Base-by-base conservation (phyloP, 2,888 invertebrate species). In the Chydorus sphaericus region DNA sequence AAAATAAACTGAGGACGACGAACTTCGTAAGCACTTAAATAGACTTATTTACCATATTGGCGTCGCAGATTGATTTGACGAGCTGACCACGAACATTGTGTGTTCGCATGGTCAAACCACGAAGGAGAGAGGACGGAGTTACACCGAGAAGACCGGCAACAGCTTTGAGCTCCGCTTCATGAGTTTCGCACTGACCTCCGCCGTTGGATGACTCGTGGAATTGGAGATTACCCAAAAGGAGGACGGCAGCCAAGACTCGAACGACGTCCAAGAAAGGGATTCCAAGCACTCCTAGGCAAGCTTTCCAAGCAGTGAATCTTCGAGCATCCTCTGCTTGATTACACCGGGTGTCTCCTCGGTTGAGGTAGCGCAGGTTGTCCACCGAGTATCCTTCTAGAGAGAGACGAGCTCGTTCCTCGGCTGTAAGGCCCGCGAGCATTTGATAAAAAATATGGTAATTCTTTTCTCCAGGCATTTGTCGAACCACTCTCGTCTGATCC, bases 391-490 rank as follows among this genome's bases (percentile, higher is more conserved):
- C 87, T 65, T 89, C 88, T 64, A 94, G 74, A 72, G 90, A 88
- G 30, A 93, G 76, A 72, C 87, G 88, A 18, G 82, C 79, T 69
- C 85, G 74, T 68, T 94, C 94, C 62, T 93, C 92, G 55, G 80
- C 73, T 44, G 84, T 81, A 28, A 94, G 77, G 0, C 94, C 93
- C 18, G 91, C 90, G 54, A 89, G 72, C 82, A 94, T 83, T 75
- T 94, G 92, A 74, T 94, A 94, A 74, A 94, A 94, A 65, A 94
- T 91, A 70, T 94, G 92, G 72, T 91, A 94, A 74, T 93, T 94
- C 69, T 90, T 89, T 73, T 93, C 93, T 66, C 83, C 82, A 16
- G 83, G 78, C 63, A 87, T 75, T 23, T 89, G 88, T 36, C 83
- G 78, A 62, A 91, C 89, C 55, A 93, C 91, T 60, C 93, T 80